Evolutionary conservation across 2,888 invertebrate species (phyloP).

Genomic region (Sepiola atlantica): DNA sequence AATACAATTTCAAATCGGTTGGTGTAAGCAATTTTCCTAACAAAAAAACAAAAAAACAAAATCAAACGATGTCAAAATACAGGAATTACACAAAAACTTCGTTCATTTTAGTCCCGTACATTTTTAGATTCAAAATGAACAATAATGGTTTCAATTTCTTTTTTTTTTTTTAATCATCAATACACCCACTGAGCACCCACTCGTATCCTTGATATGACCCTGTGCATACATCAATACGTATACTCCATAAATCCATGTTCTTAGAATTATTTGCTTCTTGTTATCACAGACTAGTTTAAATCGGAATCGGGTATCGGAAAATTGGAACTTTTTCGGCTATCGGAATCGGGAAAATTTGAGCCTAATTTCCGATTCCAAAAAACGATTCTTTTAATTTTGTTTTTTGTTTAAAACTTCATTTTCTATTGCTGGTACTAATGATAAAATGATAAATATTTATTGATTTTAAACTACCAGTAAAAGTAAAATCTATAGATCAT

Average conservation of each 20-base stretch:
- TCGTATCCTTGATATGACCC: not conserved
- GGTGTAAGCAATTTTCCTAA: not conserved
- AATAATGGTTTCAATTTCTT: not conserved
- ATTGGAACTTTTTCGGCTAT: too few species aligned
- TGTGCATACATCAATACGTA: not conserved
- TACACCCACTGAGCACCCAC: not conserved
- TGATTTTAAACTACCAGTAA: too few species aligned
- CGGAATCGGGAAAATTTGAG: too few species aligned
- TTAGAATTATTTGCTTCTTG: too few species aligned
- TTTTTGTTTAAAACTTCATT: too few species aligned
- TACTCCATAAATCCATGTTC: not conserved
- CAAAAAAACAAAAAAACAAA: not conserved
- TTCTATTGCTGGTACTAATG: too few species aligned
- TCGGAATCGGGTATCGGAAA: too few species aligned
- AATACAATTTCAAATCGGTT: not conserved
- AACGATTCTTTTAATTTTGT: too few species aligned
- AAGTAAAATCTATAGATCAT: too few species aligned
- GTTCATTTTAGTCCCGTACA: not conserved
- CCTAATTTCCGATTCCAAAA: too few species aligned
- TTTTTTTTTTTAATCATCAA: not conserved
- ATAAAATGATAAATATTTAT: too few species aligned
- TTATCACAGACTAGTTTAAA: too few species aligned
- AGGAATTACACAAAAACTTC: not conserved
- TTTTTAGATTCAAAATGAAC: not conserved
- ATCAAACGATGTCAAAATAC: not conserved